Evolutionary conservation across 37 sponge, comb jelly and placozoan genomes (phyloP), one percentile per base, ranked within the genome.

Genomic region (Amphimedon queenslandica): DNA sequence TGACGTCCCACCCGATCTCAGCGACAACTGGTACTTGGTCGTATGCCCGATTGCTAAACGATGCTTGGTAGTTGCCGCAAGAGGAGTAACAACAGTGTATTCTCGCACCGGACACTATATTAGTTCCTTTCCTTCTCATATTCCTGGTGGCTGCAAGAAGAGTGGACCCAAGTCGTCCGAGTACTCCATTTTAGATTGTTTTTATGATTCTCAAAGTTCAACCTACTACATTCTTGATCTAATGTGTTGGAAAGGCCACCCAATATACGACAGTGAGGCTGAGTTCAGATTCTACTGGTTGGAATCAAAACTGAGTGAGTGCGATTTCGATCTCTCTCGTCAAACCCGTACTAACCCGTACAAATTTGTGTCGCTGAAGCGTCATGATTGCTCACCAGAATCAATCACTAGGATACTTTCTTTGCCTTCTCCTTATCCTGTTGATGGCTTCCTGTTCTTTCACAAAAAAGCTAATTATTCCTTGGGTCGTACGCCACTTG

Each of bases 401-500:
- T 30, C 43, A 20, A 41, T 95, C 23, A 13, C 35, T 29, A 56
- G 53, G 4, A 38, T 90, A 1, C 32, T 94, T 40, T 58, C 73
- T 31, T 27, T 64, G 25, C 11, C 60, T 1, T 66, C 57, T 60
- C 76, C 78, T n/a, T 27, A 76, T 2, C 28, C 78, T 4, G 86
- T 94, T 73, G 98, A 97, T 71, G 98, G 98, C 0, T 51, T 97
- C n/a, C 70, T 97, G 25, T 97, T 97, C 77, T 75, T 90, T 60
- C 98, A 97, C 73, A 90, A 86, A 75, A 42, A 82, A 39, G 82
- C 80, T 28, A 92, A 86, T 82, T 97, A 97, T 58, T 67, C 39
- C 4, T 3, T 57, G 2, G 78, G 86, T 8, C 71, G 67, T 20
- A 69, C 85, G 23, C 95, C 98, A 0, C 74, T 97, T 21, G 89